Evolutionary conservation across 2,888 invertebrate genomes (phyloP).

Genomic region (Linnaemya vulpina): DNA sequence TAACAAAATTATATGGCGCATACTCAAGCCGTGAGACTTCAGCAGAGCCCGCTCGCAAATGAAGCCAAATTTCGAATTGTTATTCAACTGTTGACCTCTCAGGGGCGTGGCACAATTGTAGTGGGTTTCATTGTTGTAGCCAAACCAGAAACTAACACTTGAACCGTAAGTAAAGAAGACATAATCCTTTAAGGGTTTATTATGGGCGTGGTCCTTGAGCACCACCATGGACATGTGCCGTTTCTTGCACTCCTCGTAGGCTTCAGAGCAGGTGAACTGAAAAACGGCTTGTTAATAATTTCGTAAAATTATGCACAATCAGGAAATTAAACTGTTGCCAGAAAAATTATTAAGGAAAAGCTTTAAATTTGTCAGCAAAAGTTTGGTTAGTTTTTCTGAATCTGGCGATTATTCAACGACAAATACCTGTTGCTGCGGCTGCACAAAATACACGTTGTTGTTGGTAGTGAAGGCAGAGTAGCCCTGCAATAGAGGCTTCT

Average conservation of each 20-base stretch:
- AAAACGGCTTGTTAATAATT: background rate
- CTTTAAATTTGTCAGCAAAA: background rate
- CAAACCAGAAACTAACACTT: conserved; percentile 38
- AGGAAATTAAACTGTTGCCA: too few relatives aligned
- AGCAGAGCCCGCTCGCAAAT: conserved; percentile 30
- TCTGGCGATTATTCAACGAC: background rate
- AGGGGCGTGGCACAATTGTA: conserved; percentile 22
- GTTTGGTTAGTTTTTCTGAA: background rate
- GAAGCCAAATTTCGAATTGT: conserved; percentile 29
- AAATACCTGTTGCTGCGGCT: conserved; percentile 28
- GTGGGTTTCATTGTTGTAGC: conserved; percentile 28
- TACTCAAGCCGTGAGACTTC: background rate
- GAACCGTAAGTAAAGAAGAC: conserved; percentile 44
- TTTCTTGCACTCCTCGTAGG: conserved; percentile 34
- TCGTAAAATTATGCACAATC: too few relatives aligned
- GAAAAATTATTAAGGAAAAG: too few relatives aligned
- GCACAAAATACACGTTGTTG: conserved; percentile 30
- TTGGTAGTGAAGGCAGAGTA: background rate
- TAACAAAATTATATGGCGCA: conserved; percentile 48
- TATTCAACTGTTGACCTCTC: background rate
- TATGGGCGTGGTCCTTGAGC: background rate
- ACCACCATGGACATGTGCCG: conserved; percentile 27
- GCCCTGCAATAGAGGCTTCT: conserved; percentile 10
- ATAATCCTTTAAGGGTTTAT: conserved; percentile 20
- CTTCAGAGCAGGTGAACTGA: conserved; percentile 46